Evolutionary conservation across 1,140 invertebrate species (phyloP).

Genomic region (Holotrichia oblita): DNA sequence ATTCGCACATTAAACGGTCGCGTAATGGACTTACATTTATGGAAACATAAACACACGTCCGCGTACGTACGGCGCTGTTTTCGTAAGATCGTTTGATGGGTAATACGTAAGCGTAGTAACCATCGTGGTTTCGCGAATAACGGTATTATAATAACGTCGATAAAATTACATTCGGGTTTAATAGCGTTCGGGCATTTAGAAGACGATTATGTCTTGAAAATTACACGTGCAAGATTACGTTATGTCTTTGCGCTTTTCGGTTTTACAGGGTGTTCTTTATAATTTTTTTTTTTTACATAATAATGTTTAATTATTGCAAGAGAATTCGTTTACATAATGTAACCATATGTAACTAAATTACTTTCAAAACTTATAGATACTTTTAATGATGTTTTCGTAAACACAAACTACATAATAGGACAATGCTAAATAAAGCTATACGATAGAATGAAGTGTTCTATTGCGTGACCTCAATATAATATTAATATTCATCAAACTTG

Average conservation of each 20-base stretch:
- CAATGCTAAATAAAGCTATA: too few species aligned
- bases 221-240: neutral
- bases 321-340: too few species aligned
- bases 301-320: too few species aligned
- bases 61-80: neutral
- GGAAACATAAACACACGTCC: conserved; percentile 9
- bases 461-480: conserved; percentile 13
- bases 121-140: conserved; percentile 11
- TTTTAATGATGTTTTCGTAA: too few species aligned
- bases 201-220: neutral
- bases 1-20: conserved; percentile 3
- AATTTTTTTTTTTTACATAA: too few species aligned
- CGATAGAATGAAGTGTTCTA: neutral
- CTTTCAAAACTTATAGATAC: too few species aligned
- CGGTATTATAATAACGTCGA: conserved; percentile 7
- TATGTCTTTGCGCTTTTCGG: too few species aligned
- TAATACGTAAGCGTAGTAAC: neutral
- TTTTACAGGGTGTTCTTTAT: too few species aligned
- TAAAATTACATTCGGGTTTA: conserved; percentile 1
- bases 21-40: conserved; percentile 20
- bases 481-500: neutral
- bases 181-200: neutral
- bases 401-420: too few species aligned
- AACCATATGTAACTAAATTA: too few species aligned
- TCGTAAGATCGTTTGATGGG: neutral